A percentile compares a stretch with the other conserved stretches of the same genome.
These are phyloP conservation scores for Pristionchus maxplancki DNA, from an alignment of 2,888 invertebrate species.

Conservation along the genomic window DNA sequence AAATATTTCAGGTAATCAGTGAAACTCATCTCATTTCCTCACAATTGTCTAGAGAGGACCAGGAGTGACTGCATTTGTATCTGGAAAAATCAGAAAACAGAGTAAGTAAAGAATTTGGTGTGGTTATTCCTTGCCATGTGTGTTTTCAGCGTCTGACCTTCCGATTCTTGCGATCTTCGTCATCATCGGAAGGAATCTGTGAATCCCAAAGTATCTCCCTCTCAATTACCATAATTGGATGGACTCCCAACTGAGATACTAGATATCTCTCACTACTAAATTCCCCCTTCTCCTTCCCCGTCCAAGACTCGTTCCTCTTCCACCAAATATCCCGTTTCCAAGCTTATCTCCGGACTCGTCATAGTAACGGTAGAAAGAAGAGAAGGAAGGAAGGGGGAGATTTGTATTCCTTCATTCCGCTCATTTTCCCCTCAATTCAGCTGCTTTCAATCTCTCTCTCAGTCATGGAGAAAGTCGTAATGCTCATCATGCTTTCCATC, in stretches of 20 bases:
- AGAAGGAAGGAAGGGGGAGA: background rate
- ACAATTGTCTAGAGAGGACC: no score
- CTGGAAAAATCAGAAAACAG: no score
- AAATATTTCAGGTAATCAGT: no score
- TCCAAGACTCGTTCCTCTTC: background rate
- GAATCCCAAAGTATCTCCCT: background rate
- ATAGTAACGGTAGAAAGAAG: conserved; percentile 10
- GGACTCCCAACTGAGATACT: background rate
- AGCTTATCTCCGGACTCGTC: background rate
- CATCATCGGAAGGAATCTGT: background rate
- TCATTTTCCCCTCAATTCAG: conserved; percentile 15
- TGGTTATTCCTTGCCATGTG: no score
- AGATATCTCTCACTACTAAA: background rate
- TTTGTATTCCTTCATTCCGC: conserved; percentile 8
- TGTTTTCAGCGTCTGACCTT: no score
- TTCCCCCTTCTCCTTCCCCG: background rate
- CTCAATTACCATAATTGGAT: conserved; percentile 17
- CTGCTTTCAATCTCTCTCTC: background rate
- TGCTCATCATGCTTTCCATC: background rate
- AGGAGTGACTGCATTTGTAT: no score
- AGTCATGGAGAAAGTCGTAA: conserved; percentile 22
- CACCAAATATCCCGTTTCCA: background rate
- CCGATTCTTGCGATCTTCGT: background rate
- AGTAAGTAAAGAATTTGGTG: no score
- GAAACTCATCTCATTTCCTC: no score